phyloP scores from a whole-genome alignment of 1,140 invertebrate genomes.

The Andricus grossulariae region DNA sequence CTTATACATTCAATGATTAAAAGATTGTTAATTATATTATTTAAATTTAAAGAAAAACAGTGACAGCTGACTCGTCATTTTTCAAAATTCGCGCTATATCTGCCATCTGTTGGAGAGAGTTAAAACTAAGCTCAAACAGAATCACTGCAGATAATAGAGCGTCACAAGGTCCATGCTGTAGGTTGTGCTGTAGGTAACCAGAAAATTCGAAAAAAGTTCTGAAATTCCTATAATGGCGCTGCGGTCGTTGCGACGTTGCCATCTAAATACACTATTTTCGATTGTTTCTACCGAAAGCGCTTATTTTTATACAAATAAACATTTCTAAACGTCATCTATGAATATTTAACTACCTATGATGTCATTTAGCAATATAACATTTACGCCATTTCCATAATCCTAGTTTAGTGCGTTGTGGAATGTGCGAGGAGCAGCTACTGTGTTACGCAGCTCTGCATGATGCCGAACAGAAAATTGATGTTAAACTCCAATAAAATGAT shows the following conservation, averaged over 20 bases:
- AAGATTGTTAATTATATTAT: no score
- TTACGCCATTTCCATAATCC: conserved; percentile 53
- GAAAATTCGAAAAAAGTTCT: not conserved
- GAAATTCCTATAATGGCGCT: conserved; percentile 49
- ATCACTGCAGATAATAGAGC: no score
- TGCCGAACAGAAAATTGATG: conserved; percentile 64
- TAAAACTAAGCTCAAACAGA: no score
- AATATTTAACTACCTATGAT: conserved; percentile 58
- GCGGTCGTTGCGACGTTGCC: conserved; percentile 66
- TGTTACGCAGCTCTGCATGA: conserved; percentile 75
- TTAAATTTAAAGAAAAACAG: no score
- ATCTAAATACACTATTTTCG: conserved; percentile 67
- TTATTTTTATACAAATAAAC: conserved; percentile 61
- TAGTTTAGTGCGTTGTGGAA: conserved; percentile 73
- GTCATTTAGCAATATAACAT: conserved; percentile 54
- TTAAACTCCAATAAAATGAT: conserved; percentile 32
- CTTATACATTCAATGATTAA: no score
- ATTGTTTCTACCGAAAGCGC: conserved; percentile 50
- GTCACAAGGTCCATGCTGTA: no score
- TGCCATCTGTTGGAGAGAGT: no score
- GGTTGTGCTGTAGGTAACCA: no score
- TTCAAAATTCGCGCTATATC: no score
- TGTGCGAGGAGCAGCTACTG: conserved; percentile 73
- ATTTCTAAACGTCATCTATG: conserved; percentile 34
- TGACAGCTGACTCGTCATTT: no score